Evolutionary conservation across 1,140 invertebrate species (phyloP), one percentile per base, ranked within the genome.

Genomic region (Plectrocnemia conspersa): DNA sequence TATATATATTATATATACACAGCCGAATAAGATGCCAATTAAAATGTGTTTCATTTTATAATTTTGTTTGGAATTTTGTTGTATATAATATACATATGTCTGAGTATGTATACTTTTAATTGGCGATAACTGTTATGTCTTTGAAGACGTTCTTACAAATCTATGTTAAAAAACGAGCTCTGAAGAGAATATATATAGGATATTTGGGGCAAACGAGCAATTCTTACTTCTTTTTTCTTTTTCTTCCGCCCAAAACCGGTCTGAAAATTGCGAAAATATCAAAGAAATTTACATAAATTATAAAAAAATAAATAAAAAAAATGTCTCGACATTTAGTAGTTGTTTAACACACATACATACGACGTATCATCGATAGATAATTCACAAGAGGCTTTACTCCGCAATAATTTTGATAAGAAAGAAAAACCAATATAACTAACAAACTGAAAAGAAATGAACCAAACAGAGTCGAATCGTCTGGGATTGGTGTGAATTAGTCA

Each of bases 181-280:
- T 50, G 46, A 54, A 50, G 52, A 57, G 33, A 57, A 45, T 52
- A 57, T n/a, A n/a, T 59, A 61, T 56, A 58, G 54, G 52, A 59
- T 61, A 56, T 58, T 56, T 57, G 57, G 58, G 58, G 55, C 56
- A 62, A 60, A 61, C 59, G 54, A 74, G 69, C 73, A 78, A 72
- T 73, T 87, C 88, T 91, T 91, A 91, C 88, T 90, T 90, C 88
- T 89, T 90, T 90, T 88, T 91, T 89, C 85, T 90, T 89, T 89
- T 89, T 90, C 86, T 88, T 89, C 83, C 86, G 86, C 86, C 87
- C 87, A 86, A 85, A 87, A 85, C 82, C 83, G 79, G 80, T 83
- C 84, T 86, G 84, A 74, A 85, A 86, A 83, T 67, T 66, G 73
- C 72, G 68, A 73, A 75, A 75, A 60, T 60, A 60, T 54, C 35